These are phyloP conservation scores for Dipus sagitta DNA, from an alignment of 2,797 vertebrate species.

Conservation along the genomic window DNA sequence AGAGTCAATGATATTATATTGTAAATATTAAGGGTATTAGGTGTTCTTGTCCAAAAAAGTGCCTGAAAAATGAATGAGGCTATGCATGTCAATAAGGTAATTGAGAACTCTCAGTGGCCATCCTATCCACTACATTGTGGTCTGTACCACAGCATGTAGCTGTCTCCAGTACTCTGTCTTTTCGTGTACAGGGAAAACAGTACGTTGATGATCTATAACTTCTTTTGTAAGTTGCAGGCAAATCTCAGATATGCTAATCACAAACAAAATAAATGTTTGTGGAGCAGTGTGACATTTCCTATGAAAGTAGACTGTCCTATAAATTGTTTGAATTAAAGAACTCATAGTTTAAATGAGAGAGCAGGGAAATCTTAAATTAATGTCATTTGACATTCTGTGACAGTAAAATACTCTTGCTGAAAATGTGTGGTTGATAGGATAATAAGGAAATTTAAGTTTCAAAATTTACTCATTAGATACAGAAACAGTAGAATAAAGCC, in stretches of 20 bases:
- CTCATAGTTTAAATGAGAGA: conserved; percentile 20
- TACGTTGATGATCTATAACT: neutral
- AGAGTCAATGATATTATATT: neutral
- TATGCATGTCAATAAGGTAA: neutral
- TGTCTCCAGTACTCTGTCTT: neutral
- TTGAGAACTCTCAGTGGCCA: neutral
- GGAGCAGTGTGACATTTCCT: neutral
- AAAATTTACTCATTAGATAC: conserved; percentile 51
- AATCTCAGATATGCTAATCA: conserved; percentile 24
- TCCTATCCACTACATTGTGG: neutral
- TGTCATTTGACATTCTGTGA: neutral
- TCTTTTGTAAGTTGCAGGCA: neutral
- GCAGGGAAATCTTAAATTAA: conserved; percentile 12
- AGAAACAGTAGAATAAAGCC: conserved; percentile 54
- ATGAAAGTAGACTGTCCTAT: conserved; percentile 24
- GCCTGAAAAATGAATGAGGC: neutral
- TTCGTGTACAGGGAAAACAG: neutral
- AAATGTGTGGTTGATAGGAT: conserved; percentile 49
- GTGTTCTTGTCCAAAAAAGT: neutral
- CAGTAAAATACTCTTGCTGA: conserved; percentile 69
- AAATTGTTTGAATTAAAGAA: neutral
- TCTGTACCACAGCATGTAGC: neutral
- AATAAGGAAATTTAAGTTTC: conserved; percentile 55
- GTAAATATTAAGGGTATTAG: neutral
- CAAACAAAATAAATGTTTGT: conserved; percentile 44